Base-by-base conservation (phyloP, 2,797 vertebrate genomes). In the Novumbra hubbsi region DNA sequence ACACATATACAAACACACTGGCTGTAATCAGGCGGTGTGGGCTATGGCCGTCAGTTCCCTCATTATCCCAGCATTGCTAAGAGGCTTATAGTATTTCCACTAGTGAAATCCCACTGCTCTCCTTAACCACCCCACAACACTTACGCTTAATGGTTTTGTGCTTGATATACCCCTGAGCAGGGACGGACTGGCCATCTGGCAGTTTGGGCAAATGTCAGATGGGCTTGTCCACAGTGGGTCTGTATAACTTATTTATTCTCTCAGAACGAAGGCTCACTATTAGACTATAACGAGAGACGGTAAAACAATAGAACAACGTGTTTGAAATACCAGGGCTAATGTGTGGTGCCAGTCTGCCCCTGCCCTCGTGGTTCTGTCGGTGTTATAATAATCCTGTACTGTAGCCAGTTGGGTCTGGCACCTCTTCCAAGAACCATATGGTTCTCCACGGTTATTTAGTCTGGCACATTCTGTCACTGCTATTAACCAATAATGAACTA, bases 31-130 rank as follows among this genome's bases (percentile, higher is more conserved):
- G 80, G 85, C 78, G 78, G 68, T 78, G 80, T 81, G 48, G 80
- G 48, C 67, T 83, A 73, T 74, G 84, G 84, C 32, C 28, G 41
- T 2, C 81, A 49, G 68, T 84, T 88, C 83, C 78, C 74, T 85
- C 80, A 84, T 86, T 86, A 60, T 85, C 81, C 55, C 75, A 77
- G 80, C 84, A 88, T 83, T 78, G 84, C 81, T 89, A 87, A 89
- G 86, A 85, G 83, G 89, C 86, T 90, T 89, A 88, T 32, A 80
- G 64, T 30, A 65, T 24, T 4, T 16, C 65, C 80, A 68, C 84
- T 72, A 60, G 55, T 60, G 55, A 60, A 17, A 60, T 60, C 55
- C 80, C 78, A 30, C 81, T 87, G 81, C 78, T 85, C 79, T 80
- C 68, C 57, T 79, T 74, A 86, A 81, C 81, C 78, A 34, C 78